A percentile compares a stretch with the other conserved stretches of the same genome.
These are phyloP conservation scores for Anolis apletophallus DNA, from an alignment of 2,797 vertebrate species.

Conservation along the genomic window DNA sequence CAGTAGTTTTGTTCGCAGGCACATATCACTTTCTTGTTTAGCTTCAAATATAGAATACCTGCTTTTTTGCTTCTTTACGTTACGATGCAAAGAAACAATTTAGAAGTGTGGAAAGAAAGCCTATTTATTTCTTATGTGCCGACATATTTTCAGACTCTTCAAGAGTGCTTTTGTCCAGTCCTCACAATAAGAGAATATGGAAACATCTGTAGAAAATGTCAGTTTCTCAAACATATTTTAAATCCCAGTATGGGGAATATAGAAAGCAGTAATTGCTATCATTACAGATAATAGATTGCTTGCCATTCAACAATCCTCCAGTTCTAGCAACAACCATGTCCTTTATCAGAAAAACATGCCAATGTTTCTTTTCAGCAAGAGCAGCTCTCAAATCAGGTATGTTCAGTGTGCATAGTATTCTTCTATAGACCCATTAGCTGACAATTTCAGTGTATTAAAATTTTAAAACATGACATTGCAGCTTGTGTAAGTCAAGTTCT, in stretches of 20 bases:
- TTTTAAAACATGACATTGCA: constrained; percentile 3
- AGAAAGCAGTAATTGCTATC: constrained; percentile 66
- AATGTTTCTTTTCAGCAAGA: constrained; percentile 61
- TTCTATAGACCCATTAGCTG: not conserved
- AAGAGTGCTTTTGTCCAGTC: constrained; percentile 48
- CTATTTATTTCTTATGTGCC: constrained; percentile 43
- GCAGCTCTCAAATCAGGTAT: constrained; percentile 28
- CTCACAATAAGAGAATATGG: constrained; percentile 42
- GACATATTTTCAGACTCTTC: constrained; percentile 44
- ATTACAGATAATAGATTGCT: constrained; percentile 65
- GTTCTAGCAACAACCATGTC: constrained; percentile 57
- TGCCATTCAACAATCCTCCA: constrained; percentile 65
- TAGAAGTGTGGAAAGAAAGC: constrained; percentile 39
- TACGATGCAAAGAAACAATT: not conserved
- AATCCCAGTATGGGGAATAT: constrained; percentile 55
- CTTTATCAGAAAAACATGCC: constrained; percentile 56
- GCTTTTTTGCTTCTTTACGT: constrained; percentile 47
- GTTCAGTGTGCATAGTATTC: not conserved
- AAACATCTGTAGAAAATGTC: constrained; percentile 47
- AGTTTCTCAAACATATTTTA: constrained; percentile 50
- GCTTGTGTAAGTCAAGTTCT: constrained; percentile 3
- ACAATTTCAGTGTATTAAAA: not conserved
- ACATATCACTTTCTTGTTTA: not conserved
- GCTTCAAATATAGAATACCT: constrained; percentile 25
- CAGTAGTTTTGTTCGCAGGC: not conserved